phyloP scores from a whole-genome alignment of 2,888 invertebrate genomes.

The Trichopria drosophilae region DNA sequence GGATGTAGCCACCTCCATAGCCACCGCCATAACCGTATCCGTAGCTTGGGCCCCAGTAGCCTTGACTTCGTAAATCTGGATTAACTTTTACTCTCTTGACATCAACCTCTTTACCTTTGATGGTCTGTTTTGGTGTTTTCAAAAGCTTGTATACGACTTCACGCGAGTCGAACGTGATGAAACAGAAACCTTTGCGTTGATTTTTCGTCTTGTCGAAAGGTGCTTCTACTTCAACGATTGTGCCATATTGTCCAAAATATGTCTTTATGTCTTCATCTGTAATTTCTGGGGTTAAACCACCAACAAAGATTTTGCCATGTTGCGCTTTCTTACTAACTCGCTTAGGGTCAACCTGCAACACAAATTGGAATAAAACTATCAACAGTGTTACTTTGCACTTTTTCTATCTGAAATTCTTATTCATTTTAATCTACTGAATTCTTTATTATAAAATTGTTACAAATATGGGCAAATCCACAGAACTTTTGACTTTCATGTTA shows the following conservation, averaged over 20 bases:
- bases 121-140: slow-evolving; percentile 63
- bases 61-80: slow-evolving; percentile 57
- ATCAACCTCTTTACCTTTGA: slow-evolving; percentile 65
- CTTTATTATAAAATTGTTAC: too few relatives aligned
- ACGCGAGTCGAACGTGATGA: slow-evolving; percentile 69
- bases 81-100: slow-evolving; percentile 64
- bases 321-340: slow-evolving; percentile 67
- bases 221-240: slow-evolving; percentile 66
- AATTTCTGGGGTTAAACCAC: slow-evolving; percentile 66
- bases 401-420: too few relatives aligned
- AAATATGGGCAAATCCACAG: too few relatives aligned
- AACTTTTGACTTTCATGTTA: too few relatives aligned
- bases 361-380: too few relatives aligned
- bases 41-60: slow-evolving; percentile 55
- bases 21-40: slow-evolving; percentile 52
- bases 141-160: slow-evolving; percentile 64
- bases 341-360: slow-evolving; percentile 64
- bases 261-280: slow-evolving; percentile 65
- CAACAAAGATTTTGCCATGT: slow-evolving; percentile 69
- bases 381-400: too few relatives aligned
- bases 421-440: too few relatives aligned
- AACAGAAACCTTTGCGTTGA: slow-evolving; percentile 67
- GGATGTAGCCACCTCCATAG: slow-evolving; percentile 53
- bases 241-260: slow-evolving; percentile 66
- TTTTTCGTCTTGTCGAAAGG: slow-evolving; percentile 70